Evolutionary conservation across 2,888 invertebrate species (phyloP), one percentile per base, ranked within the genome.

Genomic region (Schrankia costaestrigalis): DNA sequence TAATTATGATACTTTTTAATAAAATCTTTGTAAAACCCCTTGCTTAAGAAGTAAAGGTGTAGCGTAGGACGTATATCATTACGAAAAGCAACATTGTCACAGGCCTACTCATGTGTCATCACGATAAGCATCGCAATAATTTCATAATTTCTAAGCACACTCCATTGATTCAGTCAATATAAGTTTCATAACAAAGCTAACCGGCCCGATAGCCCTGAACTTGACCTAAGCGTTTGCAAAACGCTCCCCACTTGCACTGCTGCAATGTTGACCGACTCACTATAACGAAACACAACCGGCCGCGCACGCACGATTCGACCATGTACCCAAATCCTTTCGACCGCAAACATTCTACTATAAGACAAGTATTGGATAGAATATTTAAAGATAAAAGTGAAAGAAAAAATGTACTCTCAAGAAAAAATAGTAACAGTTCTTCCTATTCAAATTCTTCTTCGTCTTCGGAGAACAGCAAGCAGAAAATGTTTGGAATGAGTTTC

Each of bases 321-420:
- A 91, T 92, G 92, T 92, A 90, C 74, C 92, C 92, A 11, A 92
- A 92, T 68, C 92, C 92, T 52, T 91, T 92, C 71, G 91, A 92
- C 56, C 88, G 92, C 66, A 92, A 92, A 65, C 92, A 92, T 74
- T 91, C 91, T 40, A 91, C 91, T 25, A 92, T 92, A 57, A 88
- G 92, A 40, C 92, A 92, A 71, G 89, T 92, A 55, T 71, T 92
- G 54, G 92, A 92, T 59, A 87, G 89, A 36, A 70, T 92, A 37
- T 75, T 92, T 51, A 89, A 87, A 33, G 85, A 87, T 21, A 71
- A 54, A 42, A 65, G 51, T 45, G 53, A 52, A 27, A 54, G 50
- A n/a, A 74, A 69, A 46, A 67, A 71, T 71, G 71, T 53, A 9
- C 50, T 78, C 10, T 71, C 76, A 19, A 69, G 78, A 33, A 73